Base-by-base conservation (phyloP, 2,888 invertebrate species). In the Yponomeuta evonymella region DNA sequence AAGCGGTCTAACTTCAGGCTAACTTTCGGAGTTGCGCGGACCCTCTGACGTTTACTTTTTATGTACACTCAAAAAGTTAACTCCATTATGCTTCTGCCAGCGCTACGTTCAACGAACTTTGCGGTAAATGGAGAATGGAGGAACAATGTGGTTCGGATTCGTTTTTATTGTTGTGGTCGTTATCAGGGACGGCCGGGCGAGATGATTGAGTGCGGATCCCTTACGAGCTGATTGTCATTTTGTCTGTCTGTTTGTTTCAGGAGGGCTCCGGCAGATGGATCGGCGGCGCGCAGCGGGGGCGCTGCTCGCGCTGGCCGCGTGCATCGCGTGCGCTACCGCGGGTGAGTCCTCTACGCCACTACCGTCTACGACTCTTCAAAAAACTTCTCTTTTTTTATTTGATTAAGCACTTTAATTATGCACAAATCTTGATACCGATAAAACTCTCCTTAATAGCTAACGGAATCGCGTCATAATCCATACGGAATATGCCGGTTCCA, bases 231-330 rank as follows among this genome's bases (percentile, higher is more conserved):
- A 51, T 10, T 29, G 68, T 68, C 15, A 48, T 65, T 15, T 65
- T 5, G 30, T 29, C 23, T 48, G 70, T 48, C 64, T 71, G 68
- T 43, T 10, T 72, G 65, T 81, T 90, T 51, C 88, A 91, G 90
- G 87, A 81, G 84, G 88, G 82, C 81, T 85, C 83, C 81, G 85
- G 87, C 89, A 89, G 89, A 92, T 92, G 92, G 92, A 90, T 86
- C 86, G 88, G 87, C 83, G 89, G 90, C 90, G 92, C 89, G 88
- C 86, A 81, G 88, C 92, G 88, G 89, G 89, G 81, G 89, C 89
- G 89, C 92, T 92, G 85, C 85, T 91, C 76, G 91, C 90, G 89
- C 87, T 93, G 79, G 88, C 90, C 88, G 89, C 89, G 81, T 88
- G 89, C 87, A 78, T 92, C 85, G 88, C 88, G 83, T 83, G 86